Evolutionary conservation across 2,888 invertebrate species (phyloP), one percentile per base, ranked within the genome.

Genomic region (Clunio marinus): DNA sequence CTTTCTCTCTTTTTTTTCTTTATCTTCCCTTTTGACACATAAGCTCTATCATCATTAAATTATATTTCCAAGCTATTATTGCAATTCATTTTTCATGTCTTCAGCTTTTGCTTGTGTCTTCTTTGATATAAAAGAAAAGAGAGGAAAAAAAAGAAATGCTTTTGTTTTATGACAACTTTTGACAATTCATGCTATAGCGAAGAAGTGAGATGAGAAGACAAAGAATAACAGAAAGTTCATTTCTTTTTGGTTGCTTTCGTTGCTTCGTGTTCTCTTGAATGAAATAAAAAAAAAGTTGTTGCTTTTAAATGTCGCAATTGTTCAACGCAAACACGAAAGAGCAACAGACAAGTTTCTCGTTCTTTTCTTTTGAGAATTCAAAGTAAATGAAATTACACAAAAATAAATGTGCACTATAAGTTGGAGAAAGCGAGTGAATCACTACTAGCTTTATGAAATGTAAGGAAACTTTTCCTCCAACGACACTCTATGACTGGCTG

Each of bases 61-160:
- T 66, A 55, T 55, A 25, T 55, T 51, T 59, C 45, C 32, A 4
- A 45, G 17, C 46, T 65, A 46, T 65, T 51, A 66, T 51, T 66
- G 51, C 66, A 55, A 66, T 55, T 66, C 66, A 66, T 66, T 66
- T 66, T 55, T 66, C 66, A 51, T 66, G 66, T 66, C 35, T 35
- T 28, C 65, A 46, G 45, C 15, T 27, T 27, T 60, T 24, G 13
- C 37, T 60, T 37, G 35, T 37, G 17, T 22, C 37, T n/a, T 60
- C 37, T 60, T 60, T 24, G 17, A n/a, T n/a, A n/a, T n/a, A n/a
- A n/a, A n/a, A n/a, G n/a, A n/a, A n/a, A n/a, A n/a, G n/a, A n/a
- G n/a, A n/a, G n/a, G n/a, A n/a, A n/a, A n/a, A n/a, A n/a, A n/a
- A 10, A 35, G 13, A 20, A 35, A 13, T 35, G 45, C 45, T 27